A percentile compares a stretch with the other conserved stretches of the same genome.
Conservation (phyloP, 2,888 invertebrate genomes). For the Phlogophora meticulosa region DNA sequence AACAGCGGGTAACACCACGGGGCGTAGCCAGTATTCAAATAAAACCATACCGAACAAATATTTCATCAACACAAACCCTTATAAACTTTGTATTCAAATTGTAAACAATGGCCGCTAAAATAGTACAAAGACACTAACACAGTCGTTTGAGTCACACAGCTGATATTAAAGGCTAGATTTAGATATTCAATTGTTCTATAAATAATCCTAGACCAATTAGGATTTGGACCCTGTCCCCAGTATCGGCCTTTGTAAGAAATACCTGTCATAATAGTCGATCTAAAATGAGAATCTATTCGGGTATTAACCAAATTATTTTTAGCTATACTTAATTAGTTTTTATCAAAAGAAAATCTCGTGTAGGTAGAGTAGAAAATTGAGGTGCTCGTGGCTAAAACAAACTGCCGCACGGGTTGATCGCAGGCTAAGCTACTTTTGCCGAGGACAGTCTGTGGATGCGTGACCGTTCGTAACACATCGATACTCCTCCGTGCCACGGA, state of each 20-base stretch:
- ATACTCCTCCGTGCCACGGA: too few species aligned
- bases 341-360: background rate
- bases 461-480: too few species aligned
- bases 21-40: background rate
- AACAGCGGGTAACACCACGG: background rate
- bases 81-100: slow-evolving; percentile 16
- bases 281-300: slow-evolving; percentile 21
- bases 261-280: background rate
- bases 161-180: background rate
- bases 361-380: background rate
- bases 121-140: background rate
- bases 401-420: too few species aligned
- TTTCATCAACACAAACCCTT: background rate
- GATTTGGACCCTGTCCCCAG: background rate
- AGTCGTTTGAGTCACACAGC: slow-evolving; percentile 8
- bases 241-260: slow-evolving; percentile 7
- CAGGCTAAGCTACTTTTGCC: too few species aligned
- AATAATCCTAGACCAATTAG: slow-evolving; percentile 15
- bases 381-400: too few species aligned
- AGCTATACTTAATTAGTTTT: slow-evolving; percentile 8
- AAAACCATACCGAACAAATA: background rate
- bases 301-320: slow-evolving; percentile 1
- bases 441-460: too few species aligned
- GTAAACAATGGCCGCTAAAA: background rate
- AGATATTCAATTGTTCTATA: slow-evolving; percentile 12